Percentiles rank a stretch among this genome's conserved stretches.
These are phyloP conservation scores for Hypomecis punctinalis DNA, from an alignment of 2,888 invertebrate species.

Conservation along the genomic window DNA sequence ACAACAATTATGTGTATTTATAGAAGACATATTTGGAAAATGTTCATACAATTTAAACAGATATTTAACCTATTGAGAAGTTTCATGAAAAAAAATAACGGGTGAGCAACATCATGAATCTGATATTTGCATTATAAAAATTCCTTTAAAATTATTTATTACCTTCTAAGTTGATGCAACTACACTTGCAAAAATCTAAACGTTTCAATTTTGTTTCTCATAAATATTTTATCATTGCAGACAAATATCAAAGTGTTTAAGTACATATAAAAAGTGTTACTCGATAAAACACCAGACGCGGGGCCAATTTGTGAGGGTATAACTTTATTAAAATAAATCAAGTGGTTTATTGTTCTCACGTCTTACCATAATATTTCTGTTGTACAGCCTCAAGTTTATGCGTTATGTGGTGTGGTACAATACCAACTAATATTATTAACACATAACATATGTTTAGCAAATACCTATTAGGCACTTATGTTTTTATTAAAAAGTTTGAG, in stretches of 20 bases:
- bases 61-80: too few relatives aligned
- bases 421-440: neutral
- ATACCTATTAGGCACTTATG: too few relatives aligned
- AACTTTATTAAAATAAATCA: slow-evolving; percentile 84
- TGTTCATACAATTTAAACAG: too few relatives aligned
- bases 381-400: slow-evolving; percentile 51
- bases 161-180: neutral
- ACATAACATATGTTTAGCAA: neutral
- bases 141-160: too few relatives aligned
- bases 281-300: slow-evolving; percentile 76
- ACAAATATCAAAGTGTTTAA: slow-evolving; percentile 23
- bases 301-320: slow-evolving; percentile 81
- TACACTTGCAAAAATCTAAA: neutral
- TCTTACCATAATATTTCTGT: slow-evolving; percentile 72
- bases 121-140: too few relatives aligned
- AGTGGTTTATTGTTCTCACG: slow-evolving; percentile 80
- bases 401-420: slow-evolving; percentile 2
- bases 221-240: slow-evolving; percentile 8
- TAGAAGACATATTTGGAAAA: too few relatives aligned
- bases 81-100: too few relatives aligned
- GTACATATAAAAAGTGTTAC: slow-evolving; percentile 45
- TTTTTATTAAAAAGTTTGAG: too few relatives aligned
- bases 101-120: too few relatives aligned
- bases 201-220: neutral
- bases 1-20: too few relatives aligned